A percentile compares a stretch with the other conserved stretches of the same genome.
Evolutionary conservation across 2,797 vertebrate genomes (phyloP).

Genomic region (Natrix natrix): DNA sequence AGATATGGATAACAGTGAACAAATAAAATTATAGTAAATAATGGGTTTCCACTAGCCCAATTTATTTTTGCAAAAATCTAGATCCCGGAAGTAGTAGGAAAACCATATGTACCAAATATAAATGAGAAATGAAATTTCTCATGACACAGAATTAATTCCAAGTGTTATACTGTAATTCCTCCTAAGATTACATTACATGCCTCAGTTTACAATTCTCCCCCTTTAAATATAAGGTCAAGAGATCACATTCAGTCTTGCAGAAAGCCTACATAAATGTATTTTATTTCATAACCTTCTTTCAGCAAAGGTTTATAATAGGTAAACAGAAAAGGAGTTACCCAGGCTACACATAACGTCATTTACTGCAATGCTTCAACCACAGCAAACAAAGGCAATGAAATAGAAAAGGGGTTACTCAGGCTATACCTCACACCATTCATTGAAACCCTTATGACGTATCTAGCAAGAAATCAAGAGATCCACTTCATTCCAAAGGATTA

Average conservation of each 20-base stretch:
- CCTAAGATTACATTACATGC: not conserved
- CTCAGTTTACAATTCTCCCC: not conserved
- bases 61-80: not conserved
- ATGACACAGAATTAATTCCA: not conserved
- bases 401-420: not conserved
- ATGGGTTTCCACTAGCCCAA: not conserved
- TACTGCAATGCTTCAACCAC: not conserved
- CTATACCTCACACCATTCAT: slow-evolving; percentile 15
- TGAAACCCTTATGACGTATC: not conserved
- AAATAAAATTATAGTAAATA: not conserved
- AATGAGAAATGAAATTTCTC: not conserved
- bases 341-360: slow-evolving; percentile 17
- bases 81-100: not conserved
- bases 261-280: not conserved
- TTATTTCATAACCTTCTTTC: slow-evolving; percentile 7
- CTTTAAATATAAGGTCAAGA: not conserved
- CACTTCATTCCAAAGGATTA: not conserved
- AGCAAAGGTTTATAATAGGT: not conserved
- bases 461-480: not conserved
- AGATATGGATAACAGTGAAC: not conserved
- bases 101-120: not conserved
- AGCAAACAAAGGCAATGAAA: not conserved
- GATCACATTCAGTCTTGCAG: not conserved
- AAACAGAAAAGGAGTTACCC: not conserved
- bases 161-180: not conserved